Evolutionary conservation across 1,140 invertebrate species (phyloP).

Genomic region (Drosophila persimilis): DNA sequence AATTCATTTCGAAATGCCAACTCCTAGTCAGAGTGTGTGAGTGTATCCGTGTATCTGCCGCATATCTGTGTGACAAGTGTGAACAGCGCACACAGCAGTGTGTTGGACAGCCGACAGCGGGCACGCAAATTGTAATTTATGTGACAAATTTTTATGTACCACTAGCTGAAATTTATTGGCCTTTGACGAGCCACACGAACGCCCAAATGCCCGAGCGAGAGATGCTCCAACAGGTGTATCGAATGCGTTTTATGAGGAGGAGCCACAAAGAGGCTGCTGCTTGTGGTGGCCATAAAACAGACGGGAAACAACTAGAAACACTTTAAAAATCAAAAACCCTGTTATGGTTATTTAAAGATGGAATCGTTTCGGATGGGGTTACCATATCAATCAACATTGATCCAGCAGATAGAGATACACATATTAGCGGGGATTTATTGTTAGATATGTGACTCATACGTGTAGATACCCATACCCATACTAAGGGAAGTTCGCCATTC

Average conservation of each 20-base stretch:
- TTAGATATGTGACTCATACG: background rate
- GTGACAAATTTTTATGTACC: slow-evolving; percentile 79
- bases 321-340: background rate
- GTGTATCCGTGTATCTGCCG: slow-evolving; percentile 20
- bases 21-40: slow-evolving; percentile 11
- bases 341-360: slow-evolving; percentile 9
- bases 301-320: too few relatives aligned
- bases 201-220: slow-evolving; percentile 11
- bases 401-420: too few relatives aligned
- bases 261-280: slow-evolving; percentile 8
- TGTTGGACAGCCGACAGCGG: slow-evolving; percentile 60
- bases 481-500: background rate
- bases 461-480: background rate
- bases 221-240: slow-evolving; percentile 32
- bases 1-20: slow-evolving; percentile 60
- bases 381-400: background rate
- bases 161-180: slow-evolving; percentile 63
- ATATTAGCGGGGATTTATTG: background rate
- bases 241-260: slow-evolving; percentile 18
- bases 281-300: slow-evolving; percentile 15
- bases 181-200: slow-evolving; percentile 30
- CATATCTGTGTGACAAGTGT: slow-evolving; percentile 48
- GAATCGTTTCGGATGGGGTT: slow-evolving; percentile 15
- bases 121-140: slow-evolving; percentile 79
- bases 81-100: slow-evolving; percentile 15